Percentiles rank a stretch among this genome's conserved stretches.
Conservation (phyloP, 2,888 invertebrate species). For the Anagyrus pseudococci region DNA sequence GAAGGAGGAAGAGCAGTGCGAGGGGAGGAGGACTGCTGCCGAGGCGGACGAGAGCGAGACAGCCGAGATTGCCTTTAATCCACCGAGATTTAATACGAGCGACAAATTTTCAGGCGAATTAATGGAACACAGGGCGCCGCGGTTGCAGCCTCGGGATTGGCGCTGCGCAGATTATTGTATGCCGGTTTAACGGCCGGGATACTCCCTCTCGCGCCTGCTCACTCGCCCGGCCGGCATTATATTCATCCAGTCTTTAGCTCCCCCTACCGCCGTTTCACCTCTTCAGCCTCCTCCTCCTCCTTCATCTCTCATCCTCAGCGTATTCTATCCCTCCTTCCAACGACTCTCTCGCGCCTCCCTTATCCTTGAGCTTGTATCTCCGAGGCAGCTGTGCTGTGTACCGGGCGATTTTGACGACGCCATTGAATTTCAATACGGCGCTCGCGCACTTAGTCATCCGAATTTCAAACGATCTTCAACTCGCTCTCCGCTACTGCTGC, state of each 20-base stretch:
- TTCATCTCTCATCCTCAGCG: constrained; percentile 35
- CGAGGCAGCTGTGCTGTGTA: constrained; percentile 19
- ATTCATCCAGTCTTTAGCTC: constrained; percentile 52
- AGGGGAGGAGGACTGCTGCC: constrained; percentile 43
- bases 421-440: constrained; percentile 40
- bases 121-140: constrained; percentile 56
- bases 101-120: constrained; percentile 61
- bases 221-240: constrained; percentile 45
- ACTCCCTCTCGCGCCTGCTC: constrained; percentile 37
- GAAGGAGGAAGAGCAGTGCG: constrained; percentile 42
- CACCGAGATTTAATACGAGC: constrained; percentile 61
- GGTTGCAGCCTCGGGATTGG: constrained; percentile 50
- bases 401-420: constrained; percentile 38
- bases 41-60: too few species aligned
- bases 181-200: constrained; percentile 57
- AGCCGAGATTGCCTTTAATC: constrained; percentile 58
- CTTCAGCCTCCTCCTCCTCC: constrained; percentile 36
- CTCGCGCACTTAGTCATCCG: constrained; percentile 38
- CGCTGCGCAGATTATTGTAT: constrained; percentile 59
- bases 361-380: constrained; percentile 2
- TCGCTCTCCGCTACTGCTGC: not conserved
- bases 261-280: constrained; percentile 26
- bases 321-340: too few species aligned
- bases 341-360: too few species aligned
- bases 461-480: constrained; percentile 38